phyloP scores from a whole-genome alignment of 2,888 invertebrate genomes.

The Cataglyphis altisquamis region DNA sequence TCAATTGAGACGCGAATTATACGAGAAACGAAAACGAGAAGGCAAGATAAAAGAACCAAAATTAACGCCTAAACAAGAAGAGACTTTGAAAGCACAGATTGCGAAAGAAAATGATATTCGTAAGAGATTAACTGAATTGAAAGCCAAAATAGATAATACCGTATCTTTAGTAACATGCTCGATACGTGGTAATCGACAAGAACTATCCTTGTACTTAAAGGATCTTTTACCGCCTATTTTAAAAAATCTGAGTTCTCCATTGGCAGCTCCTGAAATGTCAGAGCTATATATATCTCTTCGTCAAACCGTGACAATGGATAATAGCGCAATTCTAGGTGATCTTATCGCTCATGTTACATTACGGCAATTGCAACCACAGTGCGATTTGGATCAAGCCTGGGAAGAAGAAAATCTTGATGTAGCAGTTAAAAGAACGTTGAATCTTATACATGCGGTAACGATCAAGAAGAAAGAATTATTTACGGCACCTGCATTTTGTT shows the following conservation, averaged over 20 bases:
- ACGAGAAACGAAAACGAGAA: constrained; percentile 94
- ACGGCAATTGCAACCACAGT: constrained; percentile 91
- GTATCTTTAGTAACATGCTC: constrained; percentile 87
- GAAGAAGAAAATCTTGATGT: constrained; percentile 89
- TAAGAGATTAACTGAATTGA: constrained; percentile 88
- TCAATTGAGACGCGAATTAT: constrained; percentile 96
- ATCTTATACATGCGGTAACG: constrained; percentile 87
- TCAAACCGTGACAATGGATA: constrained; percentile 87
- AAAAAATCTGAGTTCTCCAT: constrained; percentile 91
- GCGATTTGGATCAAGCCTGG: constrained; percentile 93
- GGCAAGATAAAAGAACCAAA: constrained; percentile 92
- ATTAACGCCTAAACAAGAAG: constrained; percentile 96
- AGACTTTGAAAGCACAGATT: constrained; percentile 94
- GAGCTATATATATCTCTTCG: constrained; percentile 89
- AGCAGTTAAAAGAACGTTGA: constrained; percentile 90
- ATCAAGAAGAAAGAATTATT: constrained; percentile 86
- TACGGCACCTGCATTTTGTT: constrained; percentile 93
- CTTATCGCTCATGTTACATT: constrained; percentile 91
- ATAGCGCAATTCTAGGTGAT: constrained; percentile 87
- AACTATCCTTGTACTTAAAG: constrained; percentile 88
- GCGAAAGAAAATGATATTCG: constrained; percentile 94
- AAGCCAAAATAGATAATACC: constrained; percentile 81
- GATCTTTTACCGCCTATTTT: constrained; percentile 88
- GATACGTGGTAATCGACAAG: constrained; percentile 87
- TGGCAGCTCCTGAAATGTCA: constrained; percentile 91